Evolutionary conservation across 1,140 invertebrate species (phyloP).

Genomic region (Zophobas atratus): DNA sequence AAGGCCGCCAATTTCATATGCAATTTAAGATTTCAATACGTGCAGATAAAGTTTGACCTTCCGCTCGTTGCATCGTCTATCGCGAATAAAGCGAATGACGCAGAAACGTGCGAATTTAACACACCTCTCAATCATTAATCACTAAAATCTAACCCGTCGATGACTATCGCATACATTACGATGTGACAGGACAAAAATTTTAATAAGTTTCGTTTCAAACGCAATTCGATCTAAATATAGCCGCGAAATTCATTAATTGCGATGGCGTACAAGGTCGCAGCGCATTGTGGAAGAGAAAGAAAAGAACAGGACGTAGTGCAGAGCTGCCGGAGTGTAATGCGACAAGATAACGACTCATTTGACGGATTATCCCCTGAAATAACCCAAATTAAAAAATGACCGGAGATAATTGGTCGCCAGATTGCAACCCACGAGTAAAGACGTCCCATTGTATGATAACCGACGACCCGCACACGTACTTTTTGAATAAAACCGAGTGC

Average conservation of each 20-base stretch:
- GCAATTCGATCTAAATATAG: slow-evolving; percentile 25
- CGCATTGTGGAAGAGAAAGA: slow-evolving; percentile 2
- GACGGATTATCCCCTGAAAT: not conserved
- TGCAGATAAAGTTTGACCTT: slow-evolving; percentile 30
- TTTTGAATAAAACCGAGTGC: not conserved
- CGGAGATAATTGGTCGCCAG: not conserved
- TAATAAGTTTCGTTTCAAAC: slow-evolving; percentile 27
- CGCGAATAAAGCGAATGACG: slow-evolving; percentile 4
- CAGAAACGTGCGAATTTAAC: slow-evolving; percentile 14
- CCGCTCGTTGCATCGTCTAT: no score
- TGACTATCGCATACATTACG: slow-evolving; percentile 7
- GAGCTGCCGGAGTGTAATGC: not conserved
- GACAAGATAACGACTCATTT: slow-evolving; percentile 1
- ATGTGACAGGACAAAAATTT: slow-evolving; percentile 28
- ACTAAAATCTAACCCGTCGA: not conserved
- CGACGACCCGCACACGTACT: not conserved
- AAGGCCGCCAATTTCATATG: slow-evolving; percentile 21
- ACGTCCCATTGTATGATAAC: no score
- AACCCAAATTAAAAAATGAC: not conserved
- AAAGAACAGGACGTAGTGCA: not conserved
- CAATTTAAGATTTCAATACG: slow-evolving; percentile 21
- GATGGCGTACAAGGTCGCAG: slow-evolving; percentile 10
- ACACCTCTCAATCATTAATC: slow-evolving; percentile 27
- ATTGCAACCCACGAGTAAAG: not conserved
- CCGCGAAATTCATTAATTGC: slow-evolving; percentile 28